Percentiles rank a stretch among this genome's conserved stretches.
phyloP scores from a whole-genome alignment of 2,797 vertebrate genomes.

The Chlorospingus semifuscus region DNA sequence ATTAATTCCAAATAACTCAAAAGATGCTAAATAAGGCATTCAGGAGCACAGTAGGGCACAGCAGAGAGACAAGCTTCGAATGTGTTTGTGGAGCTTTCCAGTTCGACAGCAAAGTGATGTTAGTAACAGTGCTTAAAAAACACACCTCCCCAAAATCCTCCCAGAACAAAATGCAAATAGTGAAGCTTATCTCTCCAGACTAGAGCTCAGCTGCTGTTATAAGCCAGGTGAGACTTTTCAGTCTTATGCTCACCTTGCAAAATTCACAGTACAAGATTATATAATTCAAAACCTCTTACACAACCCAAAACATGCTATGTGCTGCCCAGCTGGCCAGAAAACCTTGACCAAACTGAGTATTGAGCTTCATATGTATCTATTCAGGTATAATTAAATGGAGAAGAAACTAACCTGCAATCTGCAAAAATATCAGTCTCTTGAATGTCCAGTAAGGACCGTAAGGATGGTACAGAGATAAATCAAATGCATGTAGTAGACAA shows the following conservation, averaged over 20 bases:
- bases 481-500: neutral
- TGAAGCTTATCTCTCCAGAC: neutral
- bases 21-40: neutral
- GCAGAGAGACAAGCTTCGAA: neutral
- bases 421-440: neutral
- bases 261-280: neutral
- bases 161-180: neutral
- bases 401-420: neutral
- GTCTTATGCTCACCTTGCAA: neutral
- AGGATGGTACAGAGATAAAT: neutral
- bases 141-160: neutral
- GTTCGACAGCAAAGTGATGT: neutral
- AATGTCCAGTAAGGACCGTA: neutral
- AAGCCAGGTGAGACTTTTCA: neutral
- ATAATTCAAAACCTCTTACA: neutral
- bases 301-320: neutral
- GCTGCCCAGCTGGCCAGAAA: neutral
- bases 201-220: neutral
- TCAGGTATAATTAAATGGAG: neutral
- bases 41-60: neutral
- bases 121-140: neutral
- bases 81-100: accelerated
- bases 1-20: neutral
- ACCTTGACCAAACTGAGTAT: neutral
- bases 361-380: neutral